A percentile compares a stretch with the other conserved stretches of the same genome.
These are phyloP conservation scores for Trogon melanurus DNA, from an alignment of 2,113 vertebrate genomes.

Conservation along the genomic window DNA sequence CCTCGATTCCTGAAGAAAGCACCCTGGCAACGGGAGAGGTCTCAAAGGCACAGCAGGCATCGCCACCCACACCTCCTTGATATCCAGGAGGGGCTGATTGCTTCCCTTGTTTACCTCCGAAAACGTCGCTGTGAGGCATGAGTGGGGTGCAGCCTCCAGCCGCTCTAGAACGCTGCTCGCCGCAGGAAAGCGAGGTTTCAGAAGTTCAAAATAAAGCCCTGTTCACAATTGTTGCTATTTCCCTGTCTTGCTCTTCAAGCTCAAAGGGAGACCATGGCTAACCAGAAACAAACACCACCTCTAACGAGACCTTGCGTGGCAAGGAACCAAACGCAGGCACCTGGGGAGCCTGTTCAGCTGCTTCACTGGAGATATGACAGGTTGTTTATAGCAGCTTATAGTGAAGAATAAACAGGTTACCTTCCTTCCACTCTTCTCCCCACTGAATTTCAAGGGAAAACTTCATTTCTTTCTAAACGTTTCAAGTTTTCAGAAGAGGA, in stretches of 20 bases:
- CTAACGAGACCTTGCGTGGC: constrained; percentile 23
- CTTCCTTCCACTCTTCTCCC: background rate
- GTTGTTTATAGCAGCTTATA: background rate
- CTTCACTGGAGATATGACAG: background rate
- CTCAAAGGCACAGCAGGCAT: constrained; percentile 28
- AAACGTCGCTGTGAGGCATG: fast-evolving
- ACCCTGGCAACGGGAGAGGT: background rate
- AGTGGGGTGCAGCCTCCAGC: background rate
- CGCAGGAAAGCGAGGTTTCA: background rate
- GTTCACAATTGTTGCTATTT: background rate
- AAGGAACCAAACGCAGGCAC: background rate
- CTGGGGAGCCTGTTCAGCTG: constrained; percentile 30
- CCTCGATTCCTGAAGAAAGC: background rate
- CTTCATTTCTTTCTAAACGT: background rate
- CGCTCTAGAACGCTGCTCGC: background rate
- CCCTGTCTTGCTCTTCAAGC: background rate
- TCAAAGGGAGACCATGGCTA: background rate
- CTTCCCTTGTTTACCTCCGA: background rate
- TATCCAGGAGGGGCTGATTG: constrained; percentile 31
- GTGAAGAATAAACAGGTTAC: background rate
- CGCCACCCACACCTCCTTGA: background rate
- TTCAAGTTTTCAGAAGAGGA: background rate
- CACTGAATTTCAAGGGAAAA: background rate
- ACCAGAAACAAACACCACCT: constrained; percentile 32
- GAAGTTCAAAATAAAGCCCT: constrained; percentile 11